These are phyloP conservation scores for Peromyscus californicus DNA, from an alignment of 2,113 vertebrate species.

Conservation along the genomic window DNA sequence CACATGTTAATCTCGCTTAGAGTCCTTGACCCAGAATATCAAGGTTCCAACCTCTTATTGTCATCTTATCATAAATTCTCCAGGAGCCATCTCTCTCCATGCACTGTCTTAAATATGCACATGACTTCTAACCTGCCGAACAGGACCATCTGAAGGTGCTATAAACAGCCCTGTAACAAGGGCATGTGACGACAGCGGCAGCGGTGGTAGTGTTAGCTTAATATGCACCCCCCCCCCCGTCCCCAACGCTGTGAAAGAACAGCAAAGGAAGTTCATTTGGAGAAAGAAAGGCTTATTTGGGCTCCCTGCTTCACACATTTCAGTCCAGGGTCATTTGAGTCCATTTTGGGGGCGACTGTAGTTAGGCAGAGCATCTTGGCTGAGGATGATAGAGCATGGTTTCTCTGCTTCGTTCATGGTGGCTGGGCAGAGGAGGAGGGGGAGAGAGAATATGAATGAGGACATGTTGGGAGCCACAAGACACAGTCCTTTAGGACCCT, in stretches of 20 bases:
- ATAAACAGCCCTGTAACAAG: neutral
- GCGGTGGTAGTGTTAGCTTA: neutral
- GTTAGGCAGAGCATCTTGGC: neutral
- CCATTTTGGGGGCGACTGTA: neutral
- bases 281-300: neutral
- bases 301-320: neutral
- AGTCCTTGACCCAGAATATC: neutral
- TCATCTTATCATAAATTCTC: neutral
- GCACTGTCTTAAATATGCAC: neutral
- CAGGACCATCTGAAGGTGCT: neutral
- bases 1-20: neutral
- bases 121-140: neutral
- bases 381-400: neutral
- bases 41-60: neutral
- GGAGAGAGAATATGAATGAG: neutral
- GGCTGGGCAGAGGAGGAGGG: neutral
- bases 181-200: too few relatives aligned
- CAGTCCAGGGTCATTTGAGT: neutral
- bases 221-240: too few relatives aligned
- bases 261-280: neutral
- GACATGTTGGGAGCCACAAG: neutral
- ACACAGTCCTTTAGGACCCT: neutral
- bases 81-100: neutral
- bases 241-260: neutral
- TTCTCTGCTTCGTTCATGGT: neutral